Percentiles rank a stretch among this genome's conserved stretches.
Conservation (phyloP, 2,113 vertebrate species). For the Cavia aperea region DNA sequence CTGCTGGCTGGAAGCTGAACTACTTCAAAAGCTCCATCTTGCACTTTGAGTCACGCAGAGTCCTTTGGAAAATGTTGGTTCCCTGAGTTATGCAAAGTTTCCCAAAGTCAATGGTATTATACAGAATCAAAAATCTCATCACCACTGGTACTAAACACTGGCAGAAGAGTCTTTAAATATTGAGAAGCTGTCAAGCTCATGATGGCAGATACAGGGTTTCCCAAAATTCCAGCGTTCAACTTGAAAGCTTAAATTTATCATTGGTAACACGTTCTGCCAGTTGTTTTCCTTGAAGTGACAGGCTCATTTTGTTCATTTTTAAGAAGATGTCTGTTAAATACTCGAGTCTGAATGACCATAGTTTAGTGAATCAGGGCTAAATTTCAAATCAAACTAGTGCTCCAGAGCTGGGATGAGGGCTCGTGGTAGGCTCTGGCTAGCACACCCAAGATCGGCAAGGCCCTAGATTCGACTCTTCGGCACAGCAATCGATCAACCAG, state of each 20-base stretch:
- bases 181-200: slow-evolving; percentile 22
- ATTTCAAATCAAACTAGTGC: neutral
- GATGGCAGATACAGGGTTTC: slow-evolving; percentile 5
- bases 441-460: neutral
- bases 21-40: neutral
- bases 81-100: neutral
- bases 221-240: neutral
- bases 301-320: slow-evolving; percentile 36
- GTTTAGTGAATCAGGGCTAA: neutral
- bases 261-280: neutral
- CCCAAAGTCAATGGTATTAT: neutral
- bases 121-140: neutral
- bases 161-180: slow-evolving; percentile 24
- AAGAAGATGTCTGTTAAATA: slow-evolving; percentile 18
- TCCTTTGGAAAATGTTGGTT: neutral
- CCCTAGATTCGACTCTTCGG: neutral
- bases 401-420: neutral
- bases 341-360: neutral
- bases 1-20: neutral
- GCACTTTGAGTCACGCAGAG: no score
- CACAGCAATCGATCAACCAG: neutral
- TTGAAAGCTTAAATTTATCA: slow-evolving; percentile 17
- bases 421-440: neutral
- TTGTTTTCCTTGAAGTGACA: slow-evolving; percentile 23
- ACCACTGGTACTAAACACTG: neutral